Conservation (phyloP, 2,113 vertebrate genomes). For the Cacatua alba region DNA sequence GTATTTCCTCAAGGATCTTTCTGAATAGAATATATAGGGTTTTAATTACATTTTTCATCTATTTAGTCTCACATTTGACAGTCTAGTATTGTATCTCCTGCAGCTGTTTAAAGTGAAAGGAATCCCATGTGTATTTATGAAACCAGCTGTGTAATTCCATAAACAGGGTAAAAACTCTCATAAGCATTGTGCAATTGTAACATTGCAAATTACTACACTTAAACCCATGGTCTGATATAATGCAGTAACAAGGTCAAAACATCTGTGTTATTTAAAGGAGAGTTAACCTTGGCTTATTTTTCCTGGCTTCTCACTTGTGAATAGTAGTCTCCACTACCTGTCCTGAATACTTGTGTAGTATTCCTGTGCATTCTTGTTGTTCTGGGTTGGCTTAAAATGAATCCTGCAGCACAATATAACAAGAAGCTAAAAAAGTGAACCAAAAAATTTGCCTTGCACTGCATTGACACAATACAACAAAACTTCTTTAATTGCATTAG, state of each 20-base stretch:
- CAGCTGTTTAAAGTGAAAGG: not conserved
- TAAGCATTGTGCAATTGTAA: not conserved
- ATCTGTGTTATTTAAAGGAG: not conserved
- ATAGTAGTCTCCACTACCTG: not conserved
- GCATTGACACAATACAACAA: not conserved
- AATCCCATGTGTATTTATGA: not conserved
- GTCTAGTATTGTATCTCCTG: not conserved
- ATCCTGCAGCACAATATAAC: not conserved
- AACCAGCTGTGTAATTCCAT: not conserved
- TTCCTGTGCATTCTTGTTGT: not conserved
- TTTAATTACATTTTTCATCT: not conserved
- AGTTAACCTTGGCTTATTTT: not conserved
- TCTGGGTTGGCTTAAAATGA: not conserved
- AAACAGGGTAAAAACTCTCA: not conserved
- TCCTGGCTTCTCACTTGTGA: not conserved
- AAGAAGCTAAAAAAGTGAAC: not conserved
- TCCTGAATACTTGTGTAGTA: not conserved
- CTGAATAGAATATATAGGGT: not conserved
- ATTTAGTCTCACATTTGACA: not conserved
- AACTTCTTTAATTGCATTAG: slow-evolving; percentile 43
- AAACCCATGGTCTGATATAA: not conserved
- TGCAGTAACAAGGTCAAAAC: not conserved
- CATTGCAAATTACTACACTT: not conserved
- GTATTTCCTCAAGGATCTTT: not conserved
- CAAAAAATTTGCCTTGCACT: not conserved